Conservation (phyloP, 2,888 invertebrate species). For the Metalampra italica region DNA sequence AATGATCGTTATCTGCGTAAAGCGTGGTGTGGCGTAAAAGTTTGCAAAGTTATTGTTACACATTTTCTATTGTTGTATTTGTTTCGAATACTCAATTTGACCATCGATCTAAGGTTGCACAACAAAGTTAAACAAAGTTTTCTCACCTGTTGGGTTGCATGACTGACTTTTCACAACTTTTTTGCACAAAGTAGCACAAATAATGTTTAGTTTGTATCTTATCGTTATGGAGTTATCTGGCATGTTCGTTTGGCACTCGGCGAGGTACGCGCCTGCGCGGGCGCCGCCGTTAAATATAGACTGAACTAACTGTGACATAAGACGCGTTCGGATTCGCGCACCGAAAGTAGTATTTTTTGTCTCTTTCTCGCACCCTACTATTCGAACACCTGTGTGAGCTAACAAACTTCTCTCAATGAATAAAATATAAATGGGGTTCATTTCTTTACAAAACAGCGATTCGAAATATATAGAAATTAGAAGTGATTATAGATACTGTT, state of each 20-base stretch:
- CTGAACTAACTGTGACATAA: constrained; percentile 59
- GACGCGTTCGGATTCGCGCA: constrained; percentile 46
- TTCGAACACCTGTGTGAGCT: constrained; percentile 2
- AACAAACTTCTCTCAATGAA: not conserved
- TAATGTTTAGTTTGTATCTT: constrained; percentile 58
- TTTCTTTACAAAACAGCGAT: not conserved
- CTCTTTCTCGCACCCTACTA: constrained; percentile 10
- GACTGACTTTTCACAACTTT: constrained; percentile 41
- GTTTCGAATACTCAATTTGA: constrained; percentile 32
- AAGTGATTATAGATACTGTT: too few relatives aligned
- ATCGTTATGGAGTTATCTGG: constrained; percentile 62
- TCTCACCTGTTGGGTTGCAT: constrained; percentile 70
- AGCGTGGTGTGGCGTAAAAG: constrained; percentile 41
- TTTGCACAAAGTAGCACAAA: constrained; percentile 39
- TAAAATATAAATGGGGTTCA: not conserved
- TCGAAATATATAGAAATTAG: too few relatives aligned
- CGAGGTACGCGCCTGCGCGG: constrained; percentile 60
- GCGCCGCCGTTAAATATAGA: constrained; percentile 73
- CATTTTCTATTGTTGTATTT: constrained; percentile 39
- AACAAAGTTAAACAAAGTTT: constrained; percentile 38
- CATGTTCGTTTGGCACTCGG: constrained; percentile 44
- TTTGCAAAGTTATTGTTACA: constrained; percentile 56
- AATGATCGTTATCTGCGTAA: constrained; percentile 38
- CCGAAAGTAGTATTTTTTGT: constrained; percentile 1
- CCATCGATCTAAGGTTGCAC: constrained; percentile 33